phyloP scores from a whole-genome alignment of 2,797 vertebrate species.

The Prionace glauca region DNA sequence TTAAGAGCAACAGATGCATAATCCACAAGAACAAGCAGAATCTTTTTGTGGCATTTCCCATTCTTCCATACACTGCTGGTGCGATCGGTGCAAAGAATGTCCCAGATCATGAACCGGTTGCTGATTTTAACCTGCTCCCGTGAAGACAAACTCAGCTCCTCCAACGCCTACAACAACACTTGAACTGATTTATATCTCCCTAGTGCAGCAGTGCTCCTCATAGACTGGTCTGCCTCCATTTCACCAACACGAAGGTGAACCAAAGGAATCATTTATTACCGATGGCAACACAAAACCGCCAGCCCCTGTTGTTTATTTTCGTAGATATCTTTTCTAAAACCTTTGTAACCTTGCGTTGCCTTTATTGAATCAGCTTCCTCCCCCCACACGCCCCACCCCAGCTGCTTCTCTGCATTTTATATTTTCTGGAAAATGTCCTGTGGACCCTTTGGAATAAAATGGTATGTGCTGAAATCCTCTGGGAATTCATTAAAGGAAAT shows the following conservation, averaged over 20 bases:
- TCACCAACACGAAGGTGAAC: neutral
- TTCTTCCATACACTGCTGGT: slow-evolving; percentile 68
- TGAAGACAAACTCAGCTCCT: slow-evolving; percentile 57
- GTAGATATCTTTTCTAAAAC: neutral
- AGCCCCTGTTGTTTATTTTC: neutral
- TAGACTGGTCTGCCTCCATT: neutral
- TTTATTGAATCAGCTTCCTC: neutral
- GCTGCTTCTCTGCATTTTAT: neutral
- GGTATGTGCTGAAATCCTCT: slow-evolving; percentile 26
- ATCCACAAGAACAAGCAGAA: slow-evolving; percentile 74
- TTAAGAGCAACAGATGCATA: slow-evolving; percentile 67
- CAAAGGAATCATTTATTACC: neutral
- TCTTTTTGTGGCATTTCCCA: slow-evolving; percentile 78
- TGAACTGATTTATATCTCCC: neutral
- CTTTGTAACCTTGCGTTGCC: no score
- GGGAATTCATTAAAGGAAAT: neutral
- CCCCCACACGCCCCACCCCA: no score
- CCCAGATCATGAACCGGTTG: slow-evolving; percentile 72
- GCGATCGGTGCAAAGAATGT: slow-evolving; percentile 66
- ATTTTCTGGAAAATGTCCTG: neutral
- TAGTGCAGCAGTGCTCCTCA: neutral
- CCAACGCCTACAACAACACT: no score
- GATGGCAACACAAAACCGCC: no score
- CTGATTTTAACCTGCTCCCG: slow-evolving; percentile 56
- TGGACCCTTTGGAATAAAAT: slow-evolving; percentile 9